phyloP scores from a whole-genome alignment of 2,113 vertebrate genomes.

The Lampris megalopsis region DNA sequence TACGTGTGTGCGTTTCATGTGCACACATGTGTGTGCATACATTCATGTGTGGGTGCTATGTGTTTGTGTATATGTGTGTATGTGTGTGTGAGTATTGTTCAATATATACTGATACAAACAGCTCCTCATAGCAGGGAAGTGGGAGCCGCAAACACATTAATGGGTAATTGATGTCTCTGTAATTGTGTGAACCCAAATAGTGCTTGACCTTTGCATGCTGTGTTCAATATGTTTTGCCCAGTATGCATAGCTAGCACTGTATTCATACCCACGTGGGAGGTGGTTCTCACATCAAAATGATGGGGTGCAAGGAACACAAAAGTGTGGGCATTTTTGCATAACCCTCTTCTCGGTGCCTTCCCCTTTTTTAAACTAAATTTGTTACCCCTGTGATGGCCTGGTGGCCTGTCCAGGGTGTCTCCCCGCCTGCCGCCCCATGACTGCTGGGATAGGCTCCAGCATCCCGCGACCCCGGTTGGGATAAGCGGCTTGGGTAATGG shows the following conservation, averaged over 20 bases:
- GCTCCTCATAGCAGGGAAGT: not conserved
- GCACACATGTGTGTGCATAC: conserved; percentile 2
- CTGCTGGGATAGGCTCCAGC: too few species aligned
- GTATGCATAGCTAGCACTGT: not conserved
- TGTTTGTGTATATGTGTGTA: conserved; percentile 17
- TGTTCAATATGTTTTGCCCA: not conserved
- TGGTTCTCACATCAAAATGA: conserved; percentile 35
- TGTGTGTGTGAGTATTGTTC: conserved; percentile 1
- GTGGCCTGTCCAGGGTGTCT: too few species aligned
- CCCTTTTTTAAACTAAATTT: too few species aligned
- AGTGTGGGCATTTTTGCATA: conserved; percentile 45
- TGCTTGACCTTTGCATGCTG: conserved; percentile 29
- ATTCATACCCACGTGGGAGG: not conserved
- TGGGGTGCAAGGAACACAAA: conserved; percentile 36
- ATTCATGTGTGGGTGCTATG: conserved; percentile 2
- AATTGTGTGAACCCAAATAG: conserved; percentile 7
- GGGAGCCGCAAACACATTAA: not conserved
- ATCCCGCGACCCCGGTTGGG: too few species aligned
- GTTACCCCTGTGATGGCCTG: too few species aligned
- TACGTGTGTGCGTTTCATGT: not conserved
- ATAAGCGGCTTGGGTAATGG: too few species aligned
- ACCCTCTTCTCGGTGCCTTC: not conserved
- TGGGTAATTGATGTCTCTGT: conserved; percentile 29
- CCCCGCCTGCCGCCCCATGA: too few species aligned
- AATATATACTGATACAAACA: not conserved